phyloP scores from a whole-genome alignment of 2,888 invertebrate species.

The Synergus gifuensis region DNA sequence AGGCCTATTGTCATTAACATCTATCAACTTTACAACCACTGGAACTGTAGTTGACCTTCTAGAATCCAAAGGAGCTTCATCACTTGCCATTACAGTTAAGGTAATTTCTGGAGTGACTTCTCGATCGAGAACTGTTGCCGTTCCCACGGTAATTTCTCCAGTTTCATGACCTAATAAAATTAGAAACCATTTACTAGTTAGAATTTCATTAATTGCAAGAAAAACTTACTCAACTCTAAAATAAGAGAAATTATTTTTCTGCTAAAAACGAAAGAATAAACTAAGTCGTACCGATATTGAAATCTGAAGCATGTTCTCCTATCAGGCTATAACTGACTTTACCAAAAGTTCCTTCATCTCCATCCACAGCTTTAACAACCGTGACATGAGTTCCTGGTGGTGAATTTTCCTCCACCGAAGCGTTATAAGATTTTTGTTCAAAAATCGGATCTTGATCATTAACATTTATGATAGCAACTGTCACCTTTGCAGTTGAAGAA shows the following conservation, averaged over 20 bases:
- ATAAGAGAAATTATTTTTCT: neutral
- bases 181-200: neutral
- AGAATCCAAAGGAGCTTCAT: slow-evolving; percentile 86
- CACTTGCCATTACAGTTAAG: slow-evolving; percentile 89
- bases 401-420: slow-evolving; percentile 87
- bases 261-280: slow-evolving; percentile 17
- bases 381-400: slow-evolving; percentile 85
- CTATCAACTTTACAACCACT: slow-evolving; percentile 87
- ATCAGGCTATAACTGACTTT: slow-evolving; percentile 87
- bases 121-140: slow-evolving; percentile 87
- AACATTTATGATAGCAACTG: slow-evolving; percentile 88
- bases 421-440: slow-evolving; percentile 83
- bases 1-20: slow-evolving; percentile 94
- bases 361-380: slow-evolving; percentile 87
- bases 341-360: slow-evolving; percentile 88
- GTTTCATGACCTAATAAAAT: slow-evolving; percentile 78
- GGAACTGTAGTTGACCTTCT: slow-evolving; percentile 87
- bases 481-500: slow-evolving; percentile 87
- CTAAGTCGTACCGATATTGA: slow-evolving; percentile 82
- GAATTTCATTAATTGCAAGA: neutral
- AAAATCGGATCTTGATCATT: slow-evolving; percentile 94
- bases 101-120: slow-evolving; percentile 86
- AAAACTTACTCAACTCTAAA: neutral
- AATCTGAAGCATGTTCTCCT: slow-evolving; percentile 86
- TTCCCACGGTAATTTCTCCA: slow-evolving; percentile 88